Evolutionary conservation across 2,888 invertebrate genomes (phyloP), one percentile per base, ranked within the genome.

Genomic region (Xiphydria camelus): DNA sequence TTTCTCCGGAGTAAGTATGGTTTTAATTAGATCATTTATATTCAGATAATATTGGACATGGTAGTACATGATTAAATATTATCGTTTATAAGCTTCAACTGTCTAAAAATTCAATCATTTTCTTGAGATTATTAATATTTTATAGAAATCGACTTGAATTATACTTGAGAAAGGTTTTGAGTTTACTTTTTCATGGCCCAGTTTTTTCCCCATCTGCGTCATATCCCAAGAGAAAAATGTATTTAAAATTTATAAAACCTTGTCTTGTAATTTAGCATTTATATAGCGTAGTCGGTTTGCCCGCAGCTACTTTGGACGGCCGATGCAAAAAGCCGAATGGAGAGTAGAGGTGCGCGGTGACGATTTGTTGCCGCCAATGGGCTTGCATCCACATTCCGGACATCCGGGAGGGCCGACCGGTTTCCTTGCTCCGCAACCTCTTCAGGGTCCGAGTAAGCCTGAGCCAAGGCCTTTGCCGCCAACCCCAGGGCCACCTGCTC

Each of bases 1-100:
- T 93, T 67, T 86, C 90, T 6, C 88, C 91, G 39, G 92, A 92
- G 89, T 89, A 77, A 78, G 81, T 75, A 36, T 34, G 29, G 41
- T 33, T 48, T 47, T 37, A n/a, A n/a, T n/a, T n/a, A n/a, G n/a
- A n/a, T n/a, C n/a, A n/a, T n/a, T n/a, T n/a, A n/a, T n/a, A n/a
- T n/a, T n/a, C n/a, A n/a, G n/a, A n/a, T n/a, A n/a, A n/a, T n/a
- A n/a, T n/a, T n/a, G n/a, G n/a, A n/a, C n/a, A n/a, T n/a, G n/a
- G n/a, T n/a, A n/a, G n/a, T n/a, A n/a, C n/a, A n/a, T n/a, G n/a
- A n/a, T n/a, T n/a, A n/a, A n/a, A n/a, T n/a, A n/a, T n/a, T n/a
- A n/a, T n/a, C n/a, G n/a, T n/a, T n/a, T n/a, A n/a, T n/a, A n/a
- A n/a, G n/a, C n/a, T n/a, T n/a, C n/a, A n/a, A n/a, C n/a, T n/a